phyloP scores from a whole-genome alignment of 2,888 invertebrate genomes.

The Eupithecia subfuscata region DNA sequence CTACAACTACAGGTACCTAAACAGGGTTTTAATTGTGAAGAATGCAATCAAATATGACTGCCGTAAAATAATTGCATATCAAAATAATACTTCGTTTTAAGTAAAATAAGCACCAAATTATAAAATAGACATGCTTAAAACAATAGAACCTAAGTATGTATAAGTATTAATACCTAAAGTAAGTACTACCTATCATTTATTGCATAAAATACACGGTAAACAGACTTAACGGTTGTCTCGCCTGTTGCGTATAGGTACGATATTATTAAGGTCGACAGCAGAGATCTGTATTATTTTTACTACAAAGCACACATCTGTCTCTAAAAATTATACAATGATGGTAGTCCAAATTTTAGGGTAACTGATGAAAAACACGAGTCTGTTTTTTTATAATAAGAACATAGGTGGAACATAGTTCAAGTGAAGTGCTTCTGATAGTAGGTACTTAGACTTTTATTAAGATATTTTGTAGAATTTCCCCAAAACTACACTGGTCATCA shows the following conservation, averaged over 20 bases:
- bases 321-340: not conserved
- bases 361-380: not conserved
- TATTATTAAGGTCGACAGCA: not conserved
- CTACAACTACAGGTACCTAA: not conserved
- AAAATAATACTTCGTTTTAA: constrained; percentile 64
- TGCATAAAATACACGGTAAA: not conserved
- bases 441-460: too few relatives aligned
- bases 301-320: not conserved
- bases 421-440: not conserved
- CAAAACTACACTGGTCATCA: too few relatives aligned
- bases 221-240: not conserved
- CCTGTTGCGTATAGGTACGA: not conserved
- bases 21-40: not conserved
- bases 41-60: not conserved
- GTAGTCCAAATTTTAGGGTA: not conserved
- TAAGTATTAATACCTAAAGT: not conserved
- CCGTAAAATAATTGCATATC: constrained; percentile 29
- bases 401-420: not conserved
- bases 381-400: too few relatives aligned
- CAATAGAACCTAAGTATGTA: not conserved
- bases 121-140: constrained; percentile 43
- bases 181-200: not conserved
- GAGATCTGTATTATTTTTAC: not conserved
- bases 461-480: too few relatives aligned
- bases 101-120: constrained; percentile 21